phyloP scores from a whole-genome alignment of 1,140 invertebrate species.

The Drosophila jambulina region DNA sequence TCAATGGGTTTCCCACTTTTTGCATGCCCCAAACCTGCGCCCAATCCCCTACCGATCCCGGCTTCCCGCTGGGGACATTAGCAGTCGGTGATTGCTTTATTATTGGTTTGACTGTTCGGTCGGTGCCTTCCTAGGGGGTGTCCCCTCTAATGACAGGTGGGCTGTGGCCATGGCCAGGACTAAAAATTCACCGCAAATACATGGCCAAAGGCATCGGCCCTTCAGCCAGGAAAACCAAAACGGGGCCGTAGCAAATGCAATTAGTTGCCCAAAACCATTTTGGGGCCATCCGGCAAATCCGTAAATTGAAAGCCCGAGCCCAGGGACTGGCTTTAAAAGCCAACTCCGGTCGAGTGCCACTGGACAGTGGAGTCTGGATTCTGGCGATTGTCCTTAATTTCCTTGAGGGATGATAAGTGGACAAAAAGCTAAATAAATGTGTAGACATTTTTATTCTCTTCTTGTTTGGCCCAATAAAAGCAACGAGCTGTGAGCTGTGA shows the following conservation, averaged over 20 bases:
- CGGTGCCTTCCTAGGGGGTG: conserved; percentile 38
- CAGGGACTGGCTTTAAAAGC: conserved; percentile 34
- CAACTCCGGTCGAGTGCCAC: conserved; percentile 14
- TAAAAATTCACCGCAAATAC: conserved; percentile 71
- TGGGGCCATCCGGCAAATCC: conserved; percentile 24
- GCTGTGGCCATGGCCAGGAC: conserved; percentile 30
- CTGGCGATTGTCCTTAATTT: conserved; percentile 33
- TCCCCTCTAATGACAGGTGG: conserved; percentile 68
- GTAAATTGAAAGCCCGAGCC: conserved; percentile 36
- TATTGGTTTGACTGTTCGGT: conserved; percentile 76
- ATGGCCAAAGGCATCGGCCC: conserved; percentile 21
- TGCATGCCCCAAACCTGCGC: not conserved
- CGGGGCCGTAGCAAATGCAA: conserved; percentile 63
- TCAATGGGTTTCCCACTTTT: conserved; percentile 21
- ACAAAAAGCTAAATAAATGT: conserved; percentile 61
- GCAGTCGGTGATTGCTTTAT: conserved; percentile 73
- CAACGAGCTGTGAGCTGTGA: conserved; percentile 4
- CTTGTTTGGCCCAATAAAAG: conserved; percentile 19
- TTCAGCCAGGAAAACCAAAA: not conserved
- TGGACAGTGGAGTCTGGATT: conserved; percentile 10
- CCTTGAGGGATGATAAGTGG: conserved; percentile 26
- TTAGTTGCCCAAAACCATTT: conserved; percentile 59
- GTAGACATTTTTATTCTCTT: conserved; percentile 52
- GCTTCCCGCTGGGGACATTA: conserved; percentile 42
- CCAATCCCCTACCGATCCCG: not conserved